A percentile compares a stretch with the other conserved stretches of the same genome.
Conservation (phyloP, 2,113 vertebrate species). For the Toxostoma redivivum region DNA sequence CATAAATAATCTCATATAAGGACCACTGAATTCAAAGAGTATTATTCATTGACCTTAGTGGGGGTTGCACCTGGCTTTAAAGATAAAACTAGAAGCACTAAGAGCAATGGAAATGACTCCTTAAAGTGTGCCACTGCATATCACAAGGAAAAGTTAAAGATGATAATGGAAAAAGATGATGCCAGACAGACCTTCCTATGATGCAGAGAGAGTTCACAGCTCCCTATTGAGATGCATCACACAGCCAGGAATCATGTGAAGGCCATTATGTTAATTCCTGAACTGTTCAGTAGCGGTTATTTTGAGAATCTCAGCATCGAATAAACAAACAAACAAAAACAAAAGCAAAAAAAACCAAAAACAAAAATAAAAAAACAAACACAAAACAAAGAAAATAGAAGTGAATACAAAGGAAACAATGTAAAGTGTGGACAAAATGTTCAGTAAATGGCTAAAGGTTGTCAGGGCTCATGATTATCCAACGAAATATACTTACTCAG, state of each 20-base stretch:
- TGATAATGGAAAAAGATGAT: not conserved
- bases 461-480: not conserved
- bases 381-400: not conserved
- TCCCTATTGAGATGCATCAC: not conserved
- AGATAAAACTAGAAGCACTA: not conserved
- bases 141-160: not conserved
- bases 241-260: not conserved
- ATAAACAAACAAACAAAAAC: not conserved
- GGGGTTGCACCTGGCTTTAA: not conserved
- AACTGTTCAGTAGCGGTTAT: not conserved
- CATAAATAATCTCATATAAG: not conserved
- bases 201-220: not conserved
- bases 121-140: not conserved
- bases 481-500: not conserved
- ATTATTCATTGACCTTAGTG: not conserved
- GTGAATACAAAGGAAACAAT: not conserved
- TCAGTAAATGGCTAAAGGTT: not conserved
- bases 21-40: not conserved
- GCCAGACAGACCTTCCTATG: not conserved
- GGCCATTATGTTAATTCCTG: not conserved
- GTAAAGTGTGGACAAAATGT: not conserved
- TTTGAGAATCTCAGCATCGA: not conserved
- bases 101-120: slow-evolving; percentile 3
- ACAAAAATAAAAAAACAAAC: not conserved
- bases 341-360: not conserved